These are phyloP conservation scores for Glyptemys insculpta DNA, from an alignment of 2,797 vertebrate species.

Conservation along the genomic window DNA sequence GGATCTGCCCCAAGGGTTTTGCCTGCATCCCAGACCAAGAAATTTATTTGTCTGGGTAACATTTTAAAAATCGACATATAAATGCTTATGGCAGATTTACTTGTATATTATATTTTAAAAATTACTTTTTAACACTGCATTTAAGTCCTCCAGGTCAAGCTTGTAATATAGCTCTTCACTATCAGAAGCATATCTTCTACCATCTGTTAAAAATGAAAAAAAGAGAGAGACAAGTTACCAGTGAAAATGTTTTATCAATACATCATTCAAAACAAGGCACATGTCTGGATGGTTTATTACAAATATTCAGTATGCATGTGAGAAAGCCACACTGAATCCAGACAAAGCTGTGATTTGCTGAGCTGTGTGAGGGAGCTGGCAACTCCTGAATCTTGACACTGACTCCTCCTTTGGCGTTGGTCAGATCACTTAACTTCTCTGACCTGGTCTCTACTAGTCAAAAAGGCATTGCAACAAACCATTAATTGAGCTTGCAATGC, in stretches of 20 bases:
- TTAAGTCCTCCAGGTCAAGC: constrained; percentile 6
- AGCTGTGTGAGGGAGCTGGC: not conserved
- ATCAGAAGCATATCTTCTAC: constrained; percentile 44
- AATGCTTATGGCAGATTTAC: not conserved
- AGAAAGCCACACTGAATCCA: not conserved
- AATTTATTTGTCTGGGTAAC: not conserved
- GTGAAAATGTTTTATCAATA: not conserved
- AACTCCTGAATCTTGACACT: not conserved
- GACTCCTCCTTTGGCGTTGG: not conserved
- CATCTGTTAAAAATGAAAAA: constrained; percentile 20
- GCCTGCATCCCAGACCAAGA: not conserved
- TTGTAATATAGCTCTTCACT: constrained; percentile 31
- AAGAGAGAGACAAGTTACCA: not conserved
- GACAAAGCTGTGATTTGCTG: not conserved
- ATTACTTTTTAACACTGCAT: constrained; percentile 36
- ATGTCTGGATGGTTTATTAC: not conserved
- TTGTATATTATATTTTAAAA: not conserved
- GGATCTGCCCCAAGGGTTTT: not conserved
- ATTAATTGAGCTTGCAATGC: not conserved
- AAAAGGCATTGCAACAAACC: not conserved
- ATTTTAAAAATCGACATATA: not conserved
- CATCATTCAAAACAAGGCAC: not conserved
- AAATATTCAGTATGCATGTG: not conserved
- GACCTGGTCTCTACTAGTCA: not conserved
- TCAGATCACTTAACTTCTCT: not conserved